A percentile compares a stretch with the other conserved stretches of the same genome.
phyloP scores from a whole-genome alignment of 2,113 vertebrate species.

The Gadus chalcogrammus region DNA sequence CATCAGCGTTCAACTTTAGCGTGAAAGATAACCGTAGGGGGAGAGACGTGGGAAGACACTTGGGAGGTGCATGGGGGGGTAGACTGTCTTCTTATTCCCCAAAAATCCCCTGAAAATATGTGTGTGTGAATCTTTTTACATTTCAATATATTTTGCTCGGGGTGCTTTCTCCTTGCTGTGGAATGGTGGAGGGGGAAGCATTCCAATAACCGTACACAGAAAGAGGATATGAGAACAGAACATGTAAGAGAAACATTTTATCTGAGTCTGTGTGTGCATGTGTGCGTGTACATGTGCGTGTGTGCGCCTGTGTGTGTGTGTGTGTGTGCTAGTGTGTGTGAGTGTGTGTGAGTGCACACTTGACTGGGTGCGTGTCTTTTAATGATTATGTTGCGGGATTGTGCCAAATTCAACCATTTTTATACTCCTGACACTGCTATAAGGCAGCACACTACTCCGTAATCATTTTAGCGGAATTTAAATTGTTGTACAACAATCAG shows the following conservation, averaged over 20 bases:
- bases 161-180: conserved; percentile 41
- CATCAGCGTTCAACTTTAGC: conserved; percentile 66
- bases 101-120: conserved; percentile 19
- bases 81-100: background rate
- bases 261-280: conserved; percentile 8
- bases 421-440: too few species aligned
- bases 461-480: too few species aligned
- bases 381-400: too few species aligned
- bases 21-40: conserved; percentile 31
- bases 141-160: conserved; percentile 55
- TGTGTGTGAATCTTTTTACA: conserved; percentile 43
- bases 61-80: conserved; percentile 18
- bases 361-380: too few species aligned
- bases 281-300: conserved; percentile 22
- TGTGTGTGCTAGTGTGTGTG: too few species aligned
- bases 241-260: conserved; percentile 24
- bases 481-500: too few species aligned
- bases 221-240: conserved; percentile 42
- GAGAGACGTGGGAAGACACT: conserved; percentile 52
- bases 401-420: too few species aligned
- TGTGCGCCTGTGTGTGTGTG: conserved; percentile 16
- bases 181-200: conserved; percentile 33
- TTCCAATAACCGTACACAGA: conserved; percentile 53
- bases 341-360: too few species aligned
- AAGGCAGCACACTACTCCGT: too few species aligned